These are phyloP conservation scores for Drosophila sucinea DNA, from an alignment of 1,140 invertebrate species.

Conservation along the genomic window DNA sequence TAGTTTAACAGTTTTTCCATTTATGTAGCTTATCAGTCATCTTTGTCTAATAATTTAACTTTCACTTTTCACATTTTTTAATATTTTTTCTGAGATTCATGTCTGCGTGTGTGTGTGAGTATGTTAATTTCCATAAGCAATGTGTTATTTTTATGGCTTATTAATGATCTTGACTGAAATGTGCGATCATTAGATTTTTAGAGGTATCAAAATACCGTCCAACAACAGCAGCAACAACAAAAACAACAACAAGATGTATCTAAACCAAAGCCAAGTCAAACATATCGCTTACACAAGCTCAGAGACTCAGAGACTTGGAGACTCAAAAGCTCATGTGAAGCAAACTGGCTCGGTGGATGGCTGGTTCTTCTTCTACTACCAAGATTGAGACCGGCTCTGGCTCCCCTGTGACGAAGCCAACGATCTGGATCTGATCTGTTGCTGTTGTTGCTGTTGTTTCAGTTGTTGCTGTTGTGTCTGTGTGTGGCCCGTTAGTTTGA, in stretches of 20 bases:
- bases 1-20: conserved; percentile 5
- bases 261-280: conserved; percentile 45
- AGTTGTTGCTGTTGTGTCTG: conserved; percentile 29
- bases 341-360: conserved; percentile 35
- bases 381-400: conserved; percentile 18
- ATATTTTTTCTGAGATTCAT: background rate
- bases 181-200: conserved; percentile 68
- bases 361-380: conserved; percentile 15
- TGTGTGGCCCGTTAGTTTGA: conserved; percentile 78
- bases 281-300: conserved; percentile 58
- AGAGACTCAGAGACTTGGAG: conserved; percentile 4
- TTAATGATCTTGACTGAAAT: conserved; percentile 70
- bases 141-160: conserved; percentile 76
- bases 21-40: conserved; percentile 4
- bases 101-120: background rate
- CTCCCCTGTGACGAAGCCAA: conserved; percentile 42
- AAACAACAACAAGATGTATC: conserved; percentile 22
- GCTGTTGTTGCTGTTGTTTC: background rate
- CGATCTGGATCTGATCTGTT: conserved; percentile 2
- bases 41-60: conserved; percentile 50
- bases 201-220: conserved; percentile 30
- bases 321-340: conserved; percentile 14
- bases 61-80: conserved; percentile 53
- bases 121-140: conserved; percentile 42
- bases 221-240: conserved; percentile 15